A percentile compares a stretch with the other conserved stretches of the same genome.
Conservation (phyloP, 2,113 vertebrate genomes). For the Struthidea cinerea region DNA sequence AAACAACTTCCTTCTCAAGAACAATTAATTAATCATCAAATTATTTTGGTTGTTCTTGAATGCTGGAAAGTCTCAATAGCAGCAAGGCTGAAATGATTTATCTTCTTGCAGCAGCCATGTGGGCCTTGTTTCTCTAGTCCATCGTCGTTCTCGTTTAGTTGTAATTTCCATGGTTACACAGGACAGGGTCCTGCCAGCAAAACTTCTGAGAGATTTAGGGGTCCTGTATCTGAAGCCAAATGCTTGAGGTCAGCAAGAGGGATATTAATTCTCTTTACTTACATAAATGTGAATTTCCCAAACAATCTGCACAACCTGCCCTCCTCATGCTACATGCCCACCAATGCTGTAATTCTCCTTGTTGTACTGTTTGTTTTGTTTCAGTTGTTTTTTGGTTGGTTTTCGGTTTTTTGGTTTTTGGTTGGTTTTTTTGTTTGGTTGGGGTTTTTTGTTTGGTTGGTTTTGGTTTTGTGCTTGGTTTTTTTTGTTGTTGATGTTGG, state of each 20-base stretch:
- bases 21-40: neutral
- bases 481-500: neutral
- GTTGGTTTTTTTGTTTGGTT: too few relatives aligned
- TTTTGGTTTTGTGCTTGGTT: neutral
- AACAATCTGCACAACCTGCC: neutral
- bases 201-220: neutral
- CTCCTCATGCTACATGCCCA: neutral
- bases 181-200: neutral
- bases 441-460: too few relatives aligned
- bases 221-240: neutral
- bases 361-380: neutral
- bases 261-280: neutral
- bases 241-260: neutral
- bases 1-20: neutral
- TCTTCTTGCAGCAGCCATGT: neutral
- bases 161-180: neutral
- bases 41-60: neutral
- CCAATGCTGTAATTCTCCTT: neutral
- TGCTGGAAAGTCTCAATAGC: neutral
- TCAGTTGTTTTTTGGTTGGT: neutral
- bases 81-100: neutral
- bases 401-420: neutral
- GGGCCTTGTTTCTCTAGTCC: fast-evolving
- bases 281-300: neutral
- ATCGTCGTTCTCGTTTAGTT: neutral